Percentiles rank a stretch among this genome's conserved stretches.
Conservation (phyloP, 2,888 invertebrate genomes). For the Drosophila nr. medialis region DNA sequence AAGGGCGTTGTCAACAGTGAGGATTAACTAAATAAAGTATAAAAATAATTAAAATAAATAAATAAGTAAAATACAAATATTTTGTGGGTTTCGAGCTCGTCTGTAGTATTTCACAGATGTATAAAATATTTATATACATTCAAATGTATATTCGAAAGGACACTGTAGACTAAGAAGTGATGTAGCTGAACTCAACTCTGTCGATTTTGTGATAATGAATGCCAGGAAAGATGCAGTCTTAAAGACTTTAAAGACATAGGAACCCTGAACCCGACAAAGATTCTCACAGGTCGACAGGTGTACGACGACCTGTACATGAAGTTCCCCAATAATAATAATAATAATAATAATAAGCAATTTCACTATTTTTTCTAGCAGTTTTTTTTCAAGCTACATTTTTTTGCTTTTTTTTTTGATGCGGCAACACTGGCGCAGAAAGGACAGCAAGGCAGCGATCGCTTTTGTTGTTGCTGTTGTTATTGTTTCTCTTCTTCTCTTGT, state of each 20-base stretch:
- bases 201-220: not conserved
- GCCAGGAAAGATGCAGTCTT: not conserved
- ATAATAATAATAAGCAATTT: not conserved
- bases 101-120: too few relatives aligned
- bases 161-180: not conserved
- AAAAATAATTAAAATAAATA: too few relatives aligned
- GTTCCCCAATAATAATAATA: not conserved
- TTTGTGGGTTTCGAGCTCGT: rapidly evolving
- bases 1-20: too few relatives aligned
- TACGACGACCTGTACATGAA: not conserved
- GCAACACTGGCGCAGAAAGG: constrained; percentile 1
- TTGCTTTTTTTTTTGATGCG: not conserved
- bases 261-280: not conserved
- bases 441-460: constrained; percentile 25
- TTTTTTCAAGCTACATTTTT: not conserved
- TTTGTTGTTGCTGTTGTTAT: not conserved
- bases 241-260: not conserved
- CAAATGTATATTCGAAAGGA: not conserved
- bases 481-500: constrained; percentile 10
- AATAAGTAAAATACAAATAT: not conserved
- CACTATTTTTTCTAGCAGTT: not conserved
- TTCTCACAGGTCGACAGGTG: not conserved
- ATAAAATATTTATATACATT: not conserved
- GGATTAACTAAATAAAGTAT: too few relatives aligned
- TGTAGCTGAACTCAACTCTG: not conserved